phyloP scores from a whole-genome alignment of 2,888 invertebrate species.

The Agonopterix alstromeriana region DNA sequence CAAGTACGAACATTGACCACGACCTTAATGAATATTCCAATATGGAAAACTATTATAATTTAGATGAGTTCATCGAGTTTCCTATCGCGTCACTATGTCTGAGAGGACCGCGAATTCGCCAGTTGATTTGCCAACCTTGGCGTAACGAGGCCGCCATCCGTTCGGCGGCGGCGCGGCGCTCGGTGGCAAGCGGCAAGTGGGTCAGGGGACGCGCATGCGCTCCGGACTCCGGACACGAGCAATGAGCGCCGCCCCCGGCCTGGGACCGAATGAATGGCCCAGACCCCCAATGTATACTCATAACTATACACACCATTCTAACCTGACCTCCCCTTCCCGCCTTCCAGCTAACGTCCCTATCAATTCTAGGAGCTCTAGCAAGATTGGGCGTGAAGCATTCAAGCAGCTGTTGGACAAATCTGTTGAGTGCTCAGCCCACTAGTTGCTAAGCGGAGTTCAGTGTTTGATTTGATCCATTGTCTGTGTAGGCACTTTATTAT shows the following conservation, averaged over 20 bases:
- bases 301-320: constrained; percentile 28
- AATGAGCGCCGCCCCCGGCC: constrained; percentile 70
- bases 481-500: constrained; percentile 28
- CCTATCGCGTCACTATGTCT: constrained; percentile 63
- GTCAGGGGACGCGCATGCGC: constrained; percentile 71
- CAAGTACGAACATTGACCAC: constrained; percentile 1
- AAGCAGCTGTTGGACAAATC: constrained; percentile 65
- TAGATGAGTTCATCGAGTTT: constrained; percentile 18
- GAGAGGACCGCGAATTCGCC: constrained; percentile 46
- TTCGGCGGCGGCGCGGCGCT: constrained; percentile 27
- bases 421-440: constrained; percentile 60
- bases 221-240: constrained; percentile 68
- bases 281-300: constrained; percentile 39
- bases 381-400: constrained; percentile 26
- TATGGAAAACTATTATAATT: constrained; percentile 4
- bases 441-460: constrained; percentile 61
- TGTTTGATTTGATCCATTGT: constrained; percentile 36
- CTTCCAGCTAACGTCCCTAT: constrained; percentile 23
- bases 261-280: constrained; percentile 57
- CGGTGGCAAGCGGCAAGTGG: constrained; percentile 51
- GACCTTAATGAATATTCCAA: constrained; percentile 3
- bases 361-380: constrained; percentile 34
- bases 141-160: constrained; percentile 55
- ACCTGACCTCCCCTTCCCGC: constrained; percentile 49
- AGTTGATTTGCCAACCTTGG: constrained; percentile 69